Evolutionary conservation across 2,888 invertebrate species (phyloP).

Genomic region (Pherbina coryleti): DNA sequence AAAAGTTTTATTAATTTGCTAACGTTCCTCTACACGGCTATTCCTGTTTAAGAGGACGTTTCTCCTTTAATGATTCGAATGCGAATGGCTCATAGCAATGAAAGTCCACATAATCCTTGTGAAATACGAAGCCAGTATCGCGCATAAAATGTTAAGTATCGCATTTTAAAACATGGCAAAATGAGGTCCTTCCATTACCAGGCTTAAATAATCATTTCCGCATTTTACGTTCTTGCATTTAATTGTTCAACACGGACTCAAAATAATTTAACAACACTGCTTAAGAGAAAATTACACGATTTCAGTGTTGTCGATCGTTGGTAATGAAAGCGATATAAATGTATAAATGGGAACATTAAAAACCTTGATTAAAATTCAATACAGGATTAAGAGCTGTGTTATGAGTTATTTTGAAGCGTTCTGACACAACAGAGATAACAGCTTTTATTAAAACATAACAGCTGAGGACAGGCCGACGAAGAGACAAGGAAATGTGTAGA

Average conservation of each 20-base stretch:
- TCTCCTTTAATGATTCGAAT: no score
- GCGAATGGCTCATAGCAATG: no score
- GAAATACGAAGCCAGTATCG: no score
- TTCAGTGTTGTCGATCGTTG: not conserved
- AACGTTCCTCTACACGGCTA: no score
- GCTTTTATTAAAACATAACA: not conserved
- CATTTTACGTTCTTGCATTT: not conserved
- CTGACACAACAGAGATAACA: not conserved
- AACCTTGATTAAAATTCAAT: slow-evolving; percentile 27
- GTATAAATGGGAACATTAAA: slow-evolving; percentile 10
- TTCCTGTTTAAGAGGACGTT: no score
- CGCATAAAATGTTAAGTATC: no score
- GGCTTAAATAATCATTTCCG: no score
- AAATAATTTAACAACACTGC: not conserved
- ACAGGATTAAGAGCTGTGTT: not conserved
- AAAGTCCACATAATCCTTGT: no score
- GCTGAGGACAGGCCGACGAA: not conserved
- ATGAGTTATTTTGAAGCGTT: not conserved
- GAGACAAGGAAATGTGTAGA: not conserved
- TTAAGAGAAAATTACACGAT: not conserved
- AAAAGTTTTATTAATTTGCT: no score
- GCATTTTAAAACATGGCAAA: no score
- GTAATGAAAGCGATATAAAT: not conserved
- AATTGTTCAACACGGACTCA: not conserved
- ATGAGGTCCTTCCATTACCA: no score